Percentiles rank a stretch among this genome's conserved stretches.
These are phyloP conservation scores for Rhopalosiphum padi DNA, from an alignment of 1,140 invertebrate species.

Conservation along the genomic window DNA sequence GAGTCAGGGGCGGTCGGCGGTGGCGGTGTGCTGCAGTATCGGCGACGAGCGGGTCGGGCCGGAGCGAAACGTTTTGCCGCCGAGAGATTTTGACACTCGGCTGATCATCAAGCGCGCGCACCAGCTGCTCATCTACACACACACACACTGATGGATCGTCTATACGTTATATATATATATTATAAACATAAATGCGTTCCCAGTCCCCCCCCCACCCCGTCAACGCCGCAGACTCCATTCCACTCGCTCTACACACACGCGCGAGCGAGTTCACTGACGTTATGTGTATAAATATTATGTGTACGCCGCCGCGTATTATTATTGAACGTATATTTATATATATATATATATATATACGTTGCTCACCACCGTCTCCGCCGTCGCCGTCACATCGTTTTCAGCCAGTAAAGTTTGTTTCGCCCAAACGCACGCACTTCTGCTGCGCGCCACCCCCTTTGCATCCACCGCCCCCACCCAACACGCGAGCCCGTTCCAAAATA, in stretches of 20 bases:
- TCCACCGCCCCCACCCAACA: too few species aligned
- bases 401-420: conserved; percentile 1
- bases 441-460: neutral
- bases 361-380: neutral
- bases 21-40: neutral
- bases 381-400: neutral
- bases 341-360: neutral
- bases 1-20: neutral
- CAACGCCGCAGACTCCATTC: neutral
- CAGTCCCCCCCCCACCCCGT: neutral
- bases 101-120: conserved; percentile 54
- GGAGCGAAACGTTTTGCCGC: conserved; percentile 44
- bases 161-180: neutral
- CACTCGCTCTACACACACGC: neutral
- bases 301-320: neutral
- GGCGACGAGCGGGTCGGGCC: neutral
- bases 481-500: conserved; percentile 22
- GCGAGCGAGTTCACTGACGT: neutral
- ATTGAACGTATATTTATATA: neutral
- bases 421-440: conserved; percentile 15
- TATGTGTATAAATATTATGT: too few species aligned
- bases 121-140: conserved; percentile 46
- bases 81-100: conserved; percentile 51
- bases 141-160: too few species aligned
- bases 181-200: neutral